Evolutionary conservation across 2,888 invertebrate species (phyloP).

Genomic region (Microctonus brassicae): DNA sequence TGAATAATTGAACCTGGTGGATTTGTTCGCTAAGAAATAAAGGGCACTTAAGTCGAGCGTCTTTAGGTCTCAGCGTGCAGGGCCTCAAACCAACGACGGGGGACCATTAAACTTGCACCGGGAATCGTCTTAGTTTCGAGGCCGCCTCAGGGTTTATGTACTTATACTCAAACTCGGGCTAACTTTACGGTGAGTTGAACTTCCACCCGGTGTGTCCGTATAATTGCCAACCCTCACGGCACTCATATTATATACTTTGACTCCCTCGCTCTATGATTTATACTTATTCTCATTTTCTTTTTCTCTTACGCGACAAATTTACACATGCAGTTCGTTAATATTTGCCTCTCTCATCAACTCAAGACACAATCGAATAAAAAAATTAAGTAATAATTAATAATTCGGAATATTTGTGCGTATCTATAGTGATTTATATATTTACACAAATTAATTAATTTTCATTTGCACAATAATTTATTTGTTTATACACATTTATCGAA

Average conservation of each 20-base stretch:
- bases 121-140: conserved; percentile 58
- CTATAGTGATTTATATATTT: neutral
- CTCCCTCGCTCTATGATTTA: neutral
- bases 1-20: conserved; percentile 48
- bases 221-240: conserved; percentile 42
- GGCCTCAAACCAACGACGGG: conserved; percentile 44
- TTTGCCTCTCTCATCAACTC: neutral
- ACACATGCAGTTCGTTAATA: conserved; percentile 20
- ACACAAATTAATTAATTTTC: conserved; percentile 6
- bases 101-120: conserved; percentile 59
- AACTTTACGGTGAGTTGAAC: conserved; percentile 48
- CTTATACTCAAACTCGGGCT: conserved; percentile 57
- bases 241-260: too few relatives aligned
- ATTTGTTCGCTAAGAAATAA: conserved; percentile 43
- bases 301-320: conserved; percentile 27
- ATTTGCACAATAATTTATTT: conserved; percentile 64
- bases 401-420: neutral
- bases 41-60: conserved; percentile 59
- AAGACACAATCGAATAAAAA: conserved; percentile 6
- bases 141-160: conserved; percentile 57
- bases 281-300: conserved; percentile 2
- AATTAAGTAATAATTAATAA: neutral
- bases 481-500: conserved; percentile 63
- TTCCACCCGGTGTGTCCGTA: conserved; percentile 42
- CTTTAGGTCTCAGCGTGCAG: conserved; percentile 58